Evolutionary conservation across 2,888 invertebrate species (phyloP), one percentile per base, ranked within the genome.

Genomic region (Mesopsocus fuscifrons): DNA sequence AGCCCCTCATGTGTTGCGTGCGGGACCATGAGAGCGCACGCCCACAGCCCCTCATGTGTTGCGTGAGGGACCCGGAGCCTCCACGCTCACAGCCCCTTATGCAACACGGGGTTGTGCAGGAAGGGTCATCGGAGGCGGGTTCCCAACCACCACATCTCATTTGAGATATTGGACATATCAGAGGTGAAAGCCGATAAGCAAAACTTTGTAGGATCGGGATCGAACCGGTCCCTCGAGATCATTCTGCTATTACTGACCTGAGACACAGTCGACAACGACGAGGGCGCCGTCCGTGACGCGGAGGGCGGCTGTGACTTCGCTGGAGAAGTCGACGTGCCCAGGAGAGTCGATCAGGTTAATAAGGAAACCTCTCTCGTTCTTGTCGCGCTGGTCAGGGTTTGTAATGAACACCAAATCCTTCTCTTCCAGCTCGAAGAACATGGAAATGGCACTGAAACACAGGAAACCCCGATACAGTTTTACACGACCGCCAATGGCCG

Each of bases 311-410:
- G 98, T 99, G 52, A 99, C 98, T 69, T 99, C 97, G 51, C 92
- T 94, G 3, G 97, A 97, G 72, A 99, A 99, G 68, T 99, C 98
- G 59, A 99, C 98, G 82, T 99, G 98, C 52, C 98, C 98, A 53
- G 98, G 98, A 16, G 98, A 98, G 67, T 99, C 98, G 55, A 99
- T 99, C 66, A 99, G 69, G 66, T 99, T 99, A 71, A 99, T 98
- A 66, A 99, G 82, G 76, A 99, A 99, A 68, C 94, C 95, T 64
- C 80, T 84, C 53, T 79, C 78, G 23, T 69, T 77, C 68, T 83
- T 85, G 58, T 94, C 91, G 58, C 87, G 77, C 65, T 92, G 91
- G 64, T 88, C 87, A 34, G 74, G 71, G 57, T 79, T 80, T 53
- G 79, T 88, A 61, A 99, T 92, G 72, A 94, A 92, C 13, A 78